Percentiles rank a stretch among this genome's conserved stretches.
phyloP scores from a whole-genome alignment of 2,888 invertebrate genomes.

The Heliconius sara region DNA sequence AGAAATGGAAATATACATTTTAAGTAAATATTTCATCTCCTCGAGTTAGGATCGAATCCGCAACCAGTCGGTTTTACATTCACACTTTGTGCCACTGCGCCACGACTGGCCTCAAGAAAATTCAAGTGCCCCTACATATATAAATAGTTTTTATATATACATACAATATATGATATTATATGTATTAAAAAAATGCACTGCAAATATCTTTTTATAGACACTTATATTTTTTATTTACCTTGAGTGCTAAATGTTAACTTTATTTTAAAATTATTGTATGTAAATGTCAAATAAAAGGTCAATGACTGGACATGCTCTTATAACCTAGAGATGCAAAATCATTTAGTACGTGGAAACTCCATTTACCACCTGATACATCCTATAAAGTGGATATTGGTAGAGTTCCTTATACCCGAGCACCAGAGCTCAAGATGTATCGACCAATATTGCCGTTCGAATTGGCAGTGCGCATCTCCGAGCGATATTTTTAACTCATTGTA shows the following conservation, averaged over 20 bases:
- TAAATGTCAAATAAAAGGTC: constrained; percentile 51
- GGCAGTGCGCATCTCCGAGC: constrained; percentile 82
- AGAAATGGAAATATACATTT: too few relatives aligned
- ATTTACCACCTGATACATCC: constrained; percentile 35
- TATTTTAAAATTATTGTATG: constrained; percentile 42
- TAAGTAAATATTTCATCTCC: too few relatives aligned
- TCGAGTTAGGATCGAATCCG: too few relatives aligned
- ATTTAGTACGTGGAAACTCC: constrained; percentile 29
- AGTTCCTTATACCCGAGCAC: constrained; percentile 63
- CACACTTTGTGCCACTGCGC: too few relatives aligned
- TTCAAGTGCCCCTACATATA: neutral
- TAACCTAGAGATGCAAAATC: constrained; percentile 41
- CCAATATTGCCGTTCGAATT: constrained; percentile 70
- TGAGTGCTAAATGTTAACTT: constrained; percentile 32
- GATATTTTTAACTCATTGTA: constrained; percentile 84
- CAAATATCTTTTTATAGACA: constrained; percentile 25
- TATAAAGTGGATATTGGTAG: constrained; percentile 33
- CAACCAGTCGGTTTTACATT: too few relatives aligned
- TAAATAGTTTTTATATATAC: neutral
- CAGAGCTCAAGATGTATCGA: constrained; percentile 78
- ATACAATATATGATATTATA: neutral
- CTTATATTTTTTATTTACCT: constrained; percentile 32
- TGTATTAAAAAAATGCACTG: constrained; percentile 14
- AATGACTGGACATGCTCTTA: constrained; percentile 50
- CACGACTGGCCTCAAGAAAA: too few relatives aligned